These are phyloP conservation scores for Rhagophthalmus giganteus DNA, from an alignment of 2,888 invertebrate genomes.

Conservation along the genomic window DNA sequence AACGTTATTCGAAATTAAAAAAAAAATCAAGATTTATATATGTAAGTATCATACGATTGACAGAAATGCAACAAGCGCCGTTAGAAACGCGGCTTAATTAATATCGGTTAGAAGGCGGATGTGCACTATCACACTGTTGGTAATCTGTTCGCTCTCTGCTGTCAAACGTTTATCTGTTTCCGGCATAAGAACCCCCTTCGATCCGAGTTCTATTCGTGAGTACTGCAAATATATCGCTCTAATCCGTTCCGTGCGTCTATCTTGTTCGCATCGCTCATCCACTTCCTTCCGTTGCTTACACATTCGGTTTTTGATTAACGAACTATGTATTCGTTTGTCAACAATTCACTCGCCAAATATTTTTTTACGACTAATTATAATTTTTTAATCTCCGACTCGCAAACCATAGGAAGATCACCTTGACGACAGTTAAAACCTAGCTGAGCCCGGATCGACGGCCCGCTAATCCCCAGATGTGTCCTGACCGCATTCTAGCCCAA, in stretches of 20 bases:
- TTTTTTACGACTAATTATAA: no score
- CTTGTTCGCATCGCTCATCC: slow-evolving; percentile 47
- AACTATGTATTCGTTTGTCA: slow-evolving; percentile 6
- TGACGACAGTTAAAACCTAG: slow-evolving; percentile 46
- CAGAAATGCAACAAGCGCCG: slow-evolving; percentile 38
- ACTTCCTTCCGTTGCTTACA: slow-evolving; percentile 27
- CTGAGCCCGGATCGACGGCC: slow-evolving; percentile 55
- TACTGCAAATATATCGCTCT: slow-evolving; percentile 44
- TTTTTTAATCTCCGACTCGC: neutral
- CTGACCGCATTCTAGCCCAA: slow-evolving; percentile 61
- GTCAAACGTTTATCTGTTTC: slow-evolving; percentile 49
- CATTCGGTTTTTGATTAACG: slow-evolving; percentile 22
- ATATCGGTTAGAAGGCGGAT: slow-evolving; percentile 47
- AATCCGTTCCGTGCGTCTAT: slow-evolving; percentile 49
- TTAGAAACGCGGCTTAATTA: slow-evolving; percentile 34
- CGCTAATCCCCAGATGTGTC: slow-evolving; percentile 69
- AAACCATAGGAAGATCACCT: slow-evolving; percentile 42
- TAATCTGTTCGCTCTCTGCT: slow-evolving; percentile 45
- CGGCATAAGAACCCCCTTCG: slow-evolving; percentile 48
- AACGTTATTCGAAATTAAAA: no score
- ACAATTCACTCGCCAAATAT: no score
- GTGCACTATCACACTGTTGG: slow-evolving; percentile 46
- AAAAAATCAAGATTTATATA: no score
- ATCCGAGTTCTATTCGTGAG: slow-evolving; percentile 40
- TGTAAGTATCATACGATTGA: no score